Base-by-base conservation (phyloP, 92 coral and sea anemone species). In the Galaxea fascicularis region DNA sequence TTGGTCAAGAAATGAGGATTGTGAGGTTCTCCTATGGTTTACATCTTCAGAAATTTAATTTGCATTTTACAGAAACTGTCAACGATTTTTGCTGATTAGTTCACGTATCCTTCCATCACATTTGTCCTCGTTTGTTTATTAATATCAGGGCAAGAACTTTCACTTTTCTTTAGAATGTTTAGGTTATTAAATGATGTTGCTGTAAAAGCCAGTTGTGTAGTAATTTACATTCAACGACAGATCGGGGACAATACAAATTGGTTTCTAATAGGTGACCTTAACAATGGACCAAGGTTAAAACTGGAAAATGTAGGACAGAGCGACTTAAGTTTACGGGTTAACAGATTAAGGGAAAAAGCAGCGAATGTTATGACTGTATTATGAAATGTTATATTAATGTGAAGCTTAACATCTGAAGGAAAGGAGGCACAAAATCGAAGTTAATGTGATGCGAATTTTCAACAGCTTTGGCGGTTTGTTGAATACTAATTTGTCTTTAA, bases 61-160 rank as follows among this genome's bases (percentile, higher is more conserved):
- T 58, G 65, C 65, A 58, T 58, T n/a, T 58, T 58, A 21, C 26
- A 58, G 65, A 58, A 58, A 21, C 18, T 58, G 65, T 58, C 45
- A 28, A 65, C 45, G 13, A 27, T 16, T 12, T 29, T 15, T 56
- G 62, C 18, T 56, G 1, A 10, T 29, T 1, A 27, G 11, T 4
- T 29, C 10, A 3, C 8, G 10, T 62, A n/a, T n/a, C n/a, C n/a
- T 9, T 22, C 67, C 14, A 62, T 9, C 12, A 7, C 67, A 25
- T 0, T 20, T 22, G 8, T 62, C 1, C 16, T 22, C 29, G 27
- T 25, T 62, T 62, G 6, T 35, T 35, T 35, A n/a, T n/a, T n/a
- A n/a, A n/a, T n/a, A n/a, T 35, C 6, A 65, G 9, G 24, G 66
- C 66, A 11, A 7, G 21, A 60, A 15, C 56, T 49, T 49, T 10